Base-by-base conservation (phyloP, 2,113 vertebrate genomes). In the Brevimyrus niger region DNA sequence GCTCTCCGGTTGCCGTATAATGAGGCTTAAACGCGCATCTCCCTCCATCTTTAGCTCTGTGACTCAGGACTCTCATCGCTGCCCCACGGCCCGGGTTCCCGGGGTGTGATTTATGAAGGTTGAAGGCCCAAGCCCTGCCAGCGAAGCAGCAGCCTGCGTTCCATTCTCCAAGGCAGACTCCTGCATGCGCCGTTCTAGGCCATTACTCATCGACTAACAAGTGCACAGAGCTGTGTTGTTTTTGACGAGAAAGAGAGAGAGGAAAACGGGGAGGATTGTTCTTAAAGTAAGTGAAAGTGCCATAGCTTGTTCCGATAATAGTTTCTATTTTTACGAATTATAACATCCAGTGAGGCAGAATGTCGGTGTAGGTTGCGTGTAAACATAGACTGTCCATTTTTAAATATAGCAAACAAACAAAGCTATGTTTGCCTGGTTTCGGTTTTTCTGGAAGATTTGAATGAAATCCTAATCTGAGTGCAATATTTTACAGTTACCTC, bases 101-200 rank as follows among this genome's bases (percentile, higher is more conserved):
- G 48, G 27, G 5, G 88, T 83, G 88, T 89, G 73, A 89, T 89
- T 89, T 89, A 89, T 89, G 27, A 51, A 55, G 50, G 69, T 7
- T 51, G 17, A 50, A 53, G 8, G 23, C 31, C 17, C 48, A 50
- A 10, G 13, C 17, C 48, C 17, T 82, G 88, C 46, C 88, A 35
- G 46, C 23, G 53, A 51, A 80, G n/a, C 65, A 38, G 46, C 65
- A 21, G 69, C 46, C 65, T 76, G 44, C 9, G 88, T 50, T 27
- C 11, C 61, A 7, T 50, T n/a, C 88, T 73, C 42, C 55, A 23
- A 44, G 35, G 19, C 87, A 1, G 87, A 10, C 38, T 44, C 84
- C 4, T 3, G 11, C 31, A 46, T 17, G 31, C 9, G 11, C 44
- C 46, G 19, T 87, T 61, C 86, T 23, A 31, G 51, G 47, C 35